phyloP scores from a whole-genome alignment of 2,113 vertebrate species.

The Chionodraco myersi region DNA sequence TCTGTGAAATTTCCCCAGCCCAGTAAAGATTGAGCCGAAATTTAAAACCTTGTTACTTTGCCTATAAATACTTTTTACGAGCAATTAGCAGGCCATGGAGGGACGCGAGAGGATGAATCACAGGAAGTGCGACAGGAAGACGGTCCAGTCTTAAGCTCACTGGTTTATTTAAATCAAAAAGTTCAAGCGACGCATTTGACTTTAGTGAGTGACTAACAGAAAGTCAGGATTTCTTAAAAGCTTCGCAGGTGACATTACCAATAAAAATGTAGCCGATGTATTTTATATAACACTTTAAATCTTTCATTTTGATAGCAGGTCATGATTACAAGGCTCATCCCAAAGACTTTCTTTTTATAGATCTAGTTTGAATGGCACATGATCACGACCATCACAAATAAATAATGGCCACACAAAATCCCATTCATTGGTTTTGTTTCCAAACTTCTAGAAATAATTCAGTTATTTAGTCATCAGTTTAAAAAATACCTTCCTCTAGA shows the following conservation, averaged over 20 bases:
- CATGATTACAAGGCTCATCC: too few species aligned
- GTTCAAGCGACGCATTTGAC: not conserved
- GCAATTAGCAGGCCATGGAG: slow-evolving; percentile 64
- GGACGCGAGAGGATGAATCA: not conserved
- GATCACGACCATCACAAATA: not conserved
- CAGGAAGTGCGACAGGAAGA: slow-evolving; percentile 7
- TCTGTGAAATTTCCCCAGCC: slow-evolving; percentile 52
- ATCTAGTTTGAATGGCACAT: not conserved
- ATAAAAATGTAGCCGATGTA: not conserved
- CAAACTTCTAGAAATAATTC: too few species aligned
- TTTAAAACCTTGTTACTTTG: slow-evolving; percentile 70
- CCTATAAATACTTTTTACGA: slow-evolving; percentile 70
- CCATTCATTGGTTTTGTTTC: too few species aligned
- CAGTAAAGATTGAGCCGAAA: slow-evolving; percentile 54
- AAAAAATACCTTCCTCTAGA: not conserved
- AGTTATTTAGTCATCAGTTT: not conserved
- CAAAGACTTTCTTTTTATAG: not conserved
- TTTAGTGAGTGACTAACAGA: not conserved
- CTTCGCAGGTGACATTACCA: not conserved
- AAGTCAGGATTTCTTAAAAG: not conserved
- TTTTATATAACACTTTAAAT: not conserved
- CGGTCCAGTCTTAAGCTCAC: not conserved
- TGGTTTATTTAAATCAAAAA: not conserved
- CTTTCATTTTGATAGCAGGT: too few species aligned
- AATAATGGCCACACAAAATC: not conserved